phyloP scores from a whole-genome alignment of 30 jellyfish, hydroid and myxozoan species.

The Rhopilema esculentum region DNA sequence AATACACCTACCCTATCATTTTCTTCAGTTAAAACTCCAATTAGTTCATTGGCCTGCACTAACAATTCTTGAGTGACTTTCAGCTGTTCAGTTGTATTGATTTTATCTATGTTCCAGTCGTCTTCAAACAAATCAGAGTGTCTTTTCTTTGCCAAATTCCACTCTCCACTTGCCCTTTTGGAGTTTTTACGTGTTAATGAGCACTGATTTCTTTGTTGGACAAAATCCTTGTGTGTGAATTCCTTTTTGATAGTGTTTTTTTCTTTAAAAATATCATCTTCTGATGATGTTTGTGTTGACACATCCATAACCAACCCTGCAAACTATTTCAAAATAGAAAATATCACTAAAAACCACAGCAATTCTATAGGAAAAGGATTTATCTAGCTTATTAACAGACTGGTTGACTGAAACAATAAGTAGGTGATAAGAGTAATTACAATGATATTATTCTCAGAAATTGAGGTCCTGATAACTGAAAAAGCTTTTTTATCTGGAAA shows the following conservation, averaged over 20 bases:
- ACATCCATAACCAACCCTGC: neutral
- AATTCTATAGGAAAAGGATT: neutral
- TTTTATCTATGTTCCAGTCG: conserved; percentile 43
- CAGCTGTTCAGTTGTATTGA: conserved; percentile 54
- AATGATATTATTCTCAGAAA: too few relatives aligned
- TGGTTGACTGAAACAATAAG: too few relatives aligned
- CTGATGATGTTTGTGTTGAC: conserved; percentile 35
- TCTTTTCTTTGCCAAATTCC: conserved; percentile 29
- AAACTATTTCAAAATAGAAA: neutral
- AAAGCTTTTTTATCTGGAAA: too few relatives aligned
- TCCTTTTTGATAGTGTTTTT: neutral
- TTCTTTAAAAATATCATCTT: too few relatives aligned
- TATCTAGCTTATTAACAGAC: too few relatives aligned
- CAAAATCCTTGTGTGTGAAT: neutral
- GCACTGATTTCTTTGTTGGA: conserved; percentile 3
- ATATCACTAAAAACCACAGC: neutral
- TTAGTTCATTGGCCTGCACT: conserved; percentile 71
- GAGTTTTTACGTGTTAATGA: conserved; percentile 45
- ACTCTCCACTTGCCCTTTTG: conserved; percentile 66
- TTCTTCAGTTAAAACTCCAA: conserved; percentile 54
- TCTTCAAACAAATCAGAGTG: conserved; percentile 63
- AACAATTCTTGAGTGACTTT: conserved; percentile 59
- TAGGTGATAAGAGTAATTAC: too few relatives aligned
- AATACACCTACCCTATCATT: conserved; percentile 36
- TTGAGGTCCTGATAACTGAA: too few relatives aligned